These are phyloP conservation scores for Drosophila rubida DNA, from an alignment of 2,888 invertebrate species.

Conservation along the genomic window DNA sequence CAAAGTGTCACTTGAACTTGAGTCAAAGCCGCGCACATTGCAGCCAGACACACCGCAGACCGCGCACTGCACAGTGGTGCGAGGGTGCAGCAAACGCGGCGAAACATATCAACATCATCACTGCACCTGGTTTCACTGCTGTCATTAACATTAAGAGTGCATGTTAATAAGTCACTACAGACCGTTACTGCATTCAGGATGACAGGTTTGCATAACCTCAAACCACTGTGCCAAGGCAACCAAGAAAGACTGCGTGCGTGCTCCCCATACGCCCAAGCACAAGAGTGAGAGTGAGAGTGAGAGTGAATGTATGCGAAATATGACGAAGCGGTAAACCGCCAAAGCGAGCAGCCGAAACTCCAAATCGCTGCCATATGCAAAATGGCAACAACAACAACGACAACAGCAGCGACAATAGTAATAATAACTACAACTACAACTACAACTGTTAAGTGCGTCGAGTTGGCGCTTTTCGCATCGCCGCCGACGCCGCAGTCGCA, in stretches of 20 bases:
- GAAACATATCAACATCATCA: too few relatives aligned
- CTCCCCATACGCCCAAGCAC: conserved; percentile 13
- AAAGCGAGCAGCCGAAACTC: conserved; percentile 34
- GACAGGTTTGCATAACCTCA: too few relatives aligned
- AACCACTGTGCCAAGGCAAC: conserved; percentile 45
- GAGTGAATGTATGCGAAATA: conserved; percentile 21
- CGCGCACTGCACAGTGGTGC: conserved; percentile 45
- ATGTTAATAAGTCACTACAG: too few relatives aligned
- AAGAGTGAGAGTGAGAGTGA: conserved; percentile 41
- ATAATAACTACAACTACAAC: conserved; percentile 8
- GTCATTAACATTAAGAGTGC: neutral
- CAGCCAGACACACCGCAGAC: neutral
- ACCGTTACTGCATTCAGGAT: too few relatives aligned
- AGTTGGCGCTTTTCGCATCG: conserved; percentile 62
- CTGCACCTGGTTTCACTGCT: too few relatives aligned
- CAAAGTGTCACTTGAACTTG: conserved; percentile 77
- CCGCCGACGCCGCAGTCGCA: conserved; percentile 6
- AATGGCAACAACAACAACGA: conserved; percentile 25
- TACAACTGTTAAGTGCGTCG: conserved; percentile 45
- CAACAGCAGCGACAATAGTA: conserved; percentile 16
- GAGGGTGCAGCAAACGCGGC: neutral
- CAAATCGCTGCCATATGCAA: conserved; percentile 57
- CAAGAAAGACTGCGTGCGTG: conserved; percentile 31
- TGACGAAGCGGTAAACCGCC: conserved; percentile 40
- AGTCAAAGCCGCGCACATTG: conserved; percentile 37